These are phyloP conservation scores for Peromyscus californicus DNA, from an alignment of 2,113 vertebrate genomes.

Conservation along the genomic window DNA sequence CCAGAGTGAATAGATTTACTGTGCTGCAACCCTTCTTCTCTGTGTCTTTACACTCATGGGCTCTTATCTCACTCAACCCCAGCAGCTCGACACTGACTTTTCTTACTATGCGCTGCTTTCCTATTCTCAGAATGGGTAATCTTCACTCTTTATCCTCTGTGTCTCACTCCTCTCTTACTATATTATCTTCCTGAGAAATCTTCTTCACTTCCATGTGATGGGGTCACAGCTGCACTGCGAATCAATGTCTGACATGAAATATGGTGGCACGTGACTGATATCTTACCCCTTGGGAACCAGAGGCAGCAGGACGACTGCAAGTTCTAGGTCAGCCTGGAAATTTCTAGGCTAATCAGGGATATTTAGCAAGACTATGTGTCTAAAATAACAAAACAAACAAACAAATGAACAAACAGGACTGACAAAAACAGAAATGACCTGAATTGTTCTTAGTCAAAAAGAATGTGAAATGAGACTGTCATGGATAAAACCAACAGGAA, in stretches of 20 bases:
- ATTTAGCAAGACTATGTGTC: background rate
- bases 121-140: background rate
- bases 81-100: fast-evolving
- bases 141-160: background rate
- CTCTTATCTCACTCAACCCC: background rate
- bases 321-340: background rate
- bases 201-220: background rate
- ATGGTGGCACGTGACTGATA: background rate
- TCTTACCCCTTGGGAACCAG: background rate
- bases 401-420: background rate
- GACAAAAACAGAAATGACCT: background rate
- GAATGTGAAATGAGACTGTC: background rate
- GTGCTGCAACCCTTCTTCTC: background rate
- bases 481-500: background rate
- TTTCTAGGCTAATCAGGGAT: background rate
- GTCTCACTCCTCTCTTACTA: background rate
- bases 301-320: background rate
- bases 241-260: background rate
- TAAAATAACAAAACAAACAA: background rate
- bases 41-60: background rate
- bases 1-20: background rate
- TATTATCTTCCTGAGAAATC: background rate
- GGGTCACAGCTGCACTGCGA: background rate
- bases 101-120: background rate
- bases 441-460: background rate